These are phyloP conservation scores for Elephantulus edwardii DNA, from an alignment of 2,113 vertebrate species.

Conservation along the genomic window DNA sequence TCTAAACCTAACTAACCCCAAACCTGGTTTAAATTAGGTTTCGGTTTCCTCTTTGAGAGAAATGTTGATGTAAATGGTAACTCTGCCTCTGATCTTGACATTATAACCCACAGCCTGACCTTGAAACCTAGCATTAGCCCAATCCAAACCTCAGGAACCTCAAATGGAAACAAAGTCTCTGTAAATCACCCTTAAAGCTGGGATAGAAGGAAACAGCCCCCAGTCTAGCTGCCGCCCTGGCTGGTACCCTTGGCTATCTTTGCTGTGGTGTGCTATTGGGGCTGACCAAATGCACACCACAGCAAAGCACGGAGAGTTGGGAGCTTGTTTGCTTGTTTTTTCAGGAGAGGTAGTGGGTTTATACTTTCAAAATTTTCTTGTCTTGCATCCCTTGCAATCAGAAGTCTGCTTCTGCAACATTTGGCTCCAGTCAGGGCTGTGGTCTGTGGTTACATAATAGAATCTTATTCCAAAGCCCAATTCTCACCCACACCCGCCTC, in stretches of 20 bases:
- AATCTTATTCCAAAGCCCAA: conserved; percentile 25
- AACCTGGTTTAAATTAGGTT: not conserved
- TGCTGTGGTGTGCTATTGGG: not conserved
- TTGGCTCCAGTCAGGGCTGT: conserved; percentile 50
- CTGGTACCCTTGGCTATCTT: not conserved
- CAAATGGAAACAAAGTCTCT: conserved; percentile 40
- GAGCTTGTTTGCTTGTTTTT: not conserved
- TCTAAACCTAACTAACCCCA: not conserved
- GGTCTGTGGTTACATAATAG: conserved; percentile 60
- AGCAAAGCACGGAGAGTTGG: not conserved
- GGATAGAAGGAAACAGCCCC: not conserved
- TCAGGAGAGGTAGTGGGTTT: not conserved
- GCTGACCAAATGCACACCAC: no score
- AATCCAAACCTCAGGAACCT: conserved; percentile 56
- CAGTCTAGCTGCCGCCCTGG: not conserved
- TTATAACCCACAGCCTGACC: conserved; percentile 6
- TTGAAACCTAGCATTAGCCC: not conserved
- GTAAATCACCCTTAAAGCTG: not conserved
- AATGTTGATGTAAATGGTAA: not conserved
- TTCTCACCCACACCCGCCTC: conserved; percentile 42
- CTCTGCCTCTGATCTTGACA: conserved; percentile 32
- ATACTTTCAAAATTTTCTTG: not conserved
- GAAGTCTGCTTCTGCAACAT: conserved; percentile 51
- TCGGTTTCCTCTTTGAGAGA: not conserved
- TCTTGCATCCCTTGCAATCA: not conserved